Evolutionary conservation across 2,113 vertebrate species (phyloP).

Genomic region (Gasterosteus nipponicus): DNA sequence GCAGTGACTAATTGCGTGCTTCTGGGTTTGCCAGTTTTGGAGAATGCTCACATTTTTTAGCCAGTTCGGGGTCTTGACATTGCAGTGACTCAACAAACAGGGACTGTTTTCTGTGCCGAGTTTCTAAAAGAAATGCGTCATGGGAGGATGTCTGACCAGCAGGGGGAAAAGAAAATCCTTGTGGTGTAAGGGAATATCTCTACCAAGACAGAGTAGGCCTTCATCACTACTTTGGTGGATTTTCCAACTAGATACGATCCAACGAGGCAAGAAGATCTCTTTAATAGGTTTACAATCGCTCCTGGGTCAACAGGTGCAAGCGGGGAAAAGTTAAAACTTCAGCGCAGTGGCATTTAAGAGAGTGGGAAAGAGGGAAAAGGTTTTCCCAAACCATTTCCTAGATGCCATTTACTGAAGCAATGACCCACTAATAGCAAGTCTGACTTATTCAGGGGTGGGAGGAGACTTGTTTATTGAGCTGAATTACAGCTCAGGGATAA

Average conservation of each 20-base stretch:
- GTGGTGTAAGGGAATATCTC: slow-evolving; percentile 35
- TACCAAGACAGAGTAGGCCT: slow-evolving; percentile 22
- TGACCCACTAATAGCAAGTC: slow-evolving; percentile 46
- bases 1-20: slow-evolving; percentile 72
- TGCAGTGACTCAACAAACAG: slow-evolving; percentile 44
- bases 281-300: slow-evolving; percentile 32
- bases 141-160: slow-evolving; percentile 40
- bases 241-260: slow-evolving; percentile 28
- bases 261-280: slow-evolving; percentile 19
- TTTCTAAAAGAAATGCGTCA: slow-evolving; percentile 39
- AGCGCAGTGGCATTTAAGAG: slow-evolving; percentile 7
- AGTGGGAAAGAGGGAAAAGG: slow-evolving; percentile 21
- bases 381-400: slow-evolving; percentile 30
- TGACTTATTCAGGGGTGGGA: slow-evolving; percentile 38
- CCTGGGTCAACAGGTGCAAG: slow-evolving; percentile 34
- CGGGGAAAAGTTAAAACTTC: slow-evolving; percentile 10
- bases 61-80: slow-evolving; percentile 47
- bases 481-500: slow-evolving; percentile 67
- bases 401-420: slow-evolving; percentile 41
- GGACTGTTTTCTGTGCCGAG: slow-evolving; percentile 42
- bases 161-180: not conserved
- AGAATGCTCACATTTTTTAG: slow-evolving; percentile 59
- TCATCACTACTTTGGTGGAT: slow-evolving; percentile 25
- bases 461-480: slow-evolving; percentile 67
- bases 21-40: slow-evolving; percentile 65